phyloP scores from a whole-genome alignment of 1,140 invertebrate genomes.

The Cherax destructor region DNA sequence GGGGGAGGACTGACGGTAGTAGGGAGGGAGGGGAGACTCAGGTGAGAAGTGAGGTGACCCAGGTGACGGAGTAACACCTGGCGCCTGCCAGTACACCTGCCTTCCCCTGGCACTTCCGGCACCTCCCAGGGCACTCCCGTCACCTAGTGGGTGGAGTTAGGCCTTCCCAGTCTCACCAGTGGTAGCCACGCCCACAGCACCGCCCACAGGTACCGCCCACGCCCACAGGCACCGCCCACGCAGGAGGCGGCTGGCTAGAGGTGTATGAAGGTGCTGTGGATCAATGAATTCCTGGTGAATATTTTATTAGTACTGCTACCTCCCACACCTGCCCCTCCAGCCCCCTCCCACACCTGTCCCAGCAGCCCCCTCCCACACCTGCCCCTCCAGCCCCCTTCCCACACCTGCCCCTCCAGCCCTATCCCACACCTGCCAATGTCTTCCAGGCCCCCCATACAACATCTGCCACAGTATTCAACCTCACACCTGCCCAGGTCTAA shows the following conservation, averaged over 20 bases:
- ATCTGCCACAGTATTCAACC: background rate
- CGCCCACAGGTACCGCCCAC: background rate
- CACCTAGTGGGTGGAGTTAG: background rate
- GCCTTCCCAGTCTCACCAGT: too few relatives aligned
- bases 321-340: background rate
- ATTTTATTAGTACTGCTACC: background rate
- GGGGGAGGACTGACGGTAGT: too few relatives aligned
- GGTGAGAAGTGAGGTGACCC: background rate
- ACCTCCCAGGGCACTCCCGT: too few relatives aligned
- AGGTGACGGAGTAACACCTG: background rate
- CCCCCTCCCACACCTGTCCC: background rate
- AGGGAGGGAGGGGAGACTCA: background rate
- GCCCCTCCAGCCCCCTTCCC: background rate
- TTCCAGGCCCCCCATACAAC: too few relatives aligned
- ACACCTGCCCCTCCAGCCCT: background rate
- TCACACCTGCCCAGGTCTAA: too few relatives aligned
- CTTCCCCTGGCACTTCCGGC: too few relatives aligned
- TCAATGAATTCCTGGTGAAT: constrained; percentile 13
- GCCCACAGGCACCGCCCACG: background rate
- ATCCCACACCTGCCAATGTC: background rate
- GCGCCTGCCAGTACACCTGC: too few relatives aligned
- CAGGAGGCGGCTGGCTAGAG: background rate
- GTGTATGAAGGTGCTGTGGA: background rate
- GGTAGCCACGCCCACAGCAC: background rate
- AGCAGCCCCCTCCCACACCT: background rate